phyloP scores from a whole-genome alignment of 1,140 invertebrate genomes.

The Ganaspis sp. region DNA sequence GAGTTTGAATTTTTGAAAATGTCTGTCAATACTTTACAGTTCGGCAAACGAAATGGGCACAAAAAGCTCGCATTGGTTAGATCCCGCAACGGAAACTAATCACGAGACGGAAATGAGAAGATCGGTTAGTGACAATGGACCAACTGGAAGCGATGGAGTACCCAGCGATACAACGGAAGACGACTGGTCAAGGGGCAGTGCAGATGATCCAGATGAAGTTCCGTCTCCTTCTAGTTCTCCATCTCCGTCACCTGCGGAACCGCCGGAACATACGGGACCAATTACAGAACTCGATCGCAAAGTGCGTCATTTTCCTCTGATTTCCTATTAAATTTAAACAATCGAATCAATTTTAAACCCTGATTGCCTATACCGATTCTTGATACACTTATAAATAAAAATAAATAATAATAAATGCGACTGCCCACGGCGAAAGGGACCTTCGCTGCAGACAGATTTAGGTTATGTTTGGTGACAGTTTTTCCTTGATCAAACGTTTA shows the following conservation, averaged over 20 bases:
- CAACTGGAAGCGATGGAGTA: slow-evolving; percentile 79
- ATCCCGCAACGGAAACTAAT: slow-evolving; percentile 66
- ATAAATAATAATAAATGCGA: no score
- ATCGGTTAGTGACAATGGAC: slow-evolving; percentile 75
- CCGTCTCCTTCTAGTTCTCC: slow-evolving; percentile 71
- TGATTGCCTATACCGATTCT: no score
- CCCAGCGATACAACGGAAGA: slow-evolving; percentile 82
- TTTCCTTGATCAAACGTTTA: no score
- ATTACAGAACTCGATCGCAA: slow-evolving; percentile 74
- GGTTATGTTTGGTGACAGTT: no score
- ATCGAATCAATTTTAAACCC: no score
- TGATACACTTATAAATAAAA: no score
- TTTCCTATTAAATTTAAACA: no score
- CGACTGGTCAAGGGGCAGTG: slow-evolving; percentile 82
- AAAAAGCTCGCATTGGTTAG: slow-evolving; percentile 65
- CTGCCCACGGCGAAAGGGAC: no score
- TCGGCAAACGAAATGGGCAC: slow-evolving; percentile 70
- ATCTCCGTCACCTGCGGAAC: slow-evolving; percentile 62
- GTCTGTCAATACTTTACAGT: slow-evolving; percentile 48
- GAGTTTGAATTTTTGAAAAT: no score
- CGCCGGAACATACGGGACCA: slow-evolving; percentile 68
- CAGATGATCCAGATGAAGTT: slow-evolving; percentile 79
- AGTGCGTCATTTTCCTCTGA: slow-evolving; percentile 52
- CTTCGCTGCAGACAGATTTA: no score
- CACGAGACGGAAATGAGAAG: slow-evolving; percentile 70